Percentiles rank a stretch among this genome's conserved stretches.
These are phyloP conservation scores for Lucilia sericata DNA, from an alignment of 1,140 invertebrate genomes.

Conservation along the genomic window DNA sequence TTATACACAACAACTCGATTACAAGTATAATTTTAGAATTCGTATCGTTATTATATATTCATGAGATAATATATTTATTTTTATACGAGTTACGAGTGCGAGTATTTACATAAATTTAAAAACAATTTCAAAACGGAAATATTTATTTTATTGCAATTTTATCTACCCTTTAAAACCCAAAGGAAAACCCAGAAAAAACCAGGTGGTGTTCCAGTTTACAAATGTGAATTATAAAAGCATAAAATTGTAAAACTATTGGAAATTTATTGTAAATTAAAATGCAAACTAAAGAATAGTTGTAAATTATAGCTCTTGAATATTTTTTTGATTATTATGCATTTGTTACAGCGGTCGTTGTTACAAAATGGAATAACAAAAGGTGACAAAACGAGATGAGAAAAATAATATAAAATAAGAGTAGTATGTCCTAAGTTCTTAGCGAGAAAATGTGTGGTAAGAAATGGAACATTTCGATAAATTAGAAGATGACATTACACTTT, in stretches of 20 bases:
- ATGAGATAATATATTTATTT: conserved; percentile 29
- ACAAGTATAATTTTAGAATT: conserved; percentile 30
- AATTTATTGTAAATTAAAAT: conserved; percentile 22
- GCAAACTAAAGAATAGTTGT: background rate
- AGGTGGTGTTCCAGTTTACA: conserved; percentile 20
- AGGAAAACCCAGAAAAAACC: background rate
- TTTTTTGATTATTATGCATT: no score
- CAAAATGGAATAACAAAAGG: no score
- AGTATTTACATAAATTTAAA: conserved; percentile 40
- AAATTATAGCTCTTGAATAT: background rate
- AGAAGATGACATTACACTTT: no score
- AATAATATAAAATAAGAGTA: no score
- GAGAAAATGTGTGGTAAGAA: no score
- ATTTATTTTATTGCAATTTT: conserved; percentile 48
- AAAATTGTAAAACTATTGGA: conserved; percentile 21
- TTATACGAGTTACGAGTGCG: no score
- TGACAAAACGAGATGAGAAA: no score
- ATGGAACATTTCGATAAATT: no score
- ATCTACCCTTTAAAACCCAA: conserved; percentile 13
- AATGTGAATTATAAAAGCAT: background rate
- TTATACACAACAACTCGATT: background rate
- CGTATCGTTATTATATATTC: background rate
- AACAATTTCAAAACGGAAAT: conserved; percentile 48
- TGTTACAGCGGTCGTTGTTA: no score
- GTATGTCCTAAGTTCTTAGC: no score